Evolutionary conservation across 1,140 invertebrate genomes (phyloP), one percentile per base, ranked within the genome.

Genomic region (Carposina sasakii): DNA sequence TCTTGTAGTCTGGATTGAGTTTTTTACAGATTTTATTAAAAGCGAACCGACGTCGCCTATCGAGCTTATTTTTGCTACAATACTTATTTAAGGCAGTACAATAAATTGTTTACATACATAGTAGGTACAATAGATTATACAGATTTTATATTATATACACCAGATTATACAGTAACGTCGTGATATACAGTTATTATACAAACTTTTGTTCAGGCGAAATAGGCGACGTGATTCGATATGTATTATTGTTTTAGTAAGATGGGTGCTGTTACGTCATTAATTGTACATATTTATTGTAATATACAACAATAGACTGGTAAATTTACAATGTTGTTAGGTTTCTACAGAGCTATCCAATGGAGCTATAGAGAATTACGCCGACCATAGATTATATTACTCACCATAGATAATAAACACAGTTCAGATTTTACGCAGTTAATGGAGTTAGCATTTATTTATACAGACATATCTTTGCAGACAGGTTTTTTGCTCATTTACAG

Each of bases 211-310:
- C 68, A 34, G 72, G 75, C 76, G 42, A 54, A 52, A 61, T 63
- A 62, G 72, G 75, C 75, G 79, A 43, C 71, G 70, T 46, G 58
- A 30, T 44, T 54, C 52, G 39, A 33, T 16, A 39, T 51, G 50
- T 44, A 49, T 63, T 74, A n/a, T 71, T 60, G 51, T 81, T 79
- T 81, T 65, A 73, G 73, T 74, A 63, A 65, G 64, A 78, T 78
- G 75, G 77, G 79, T 83, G 79, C 76, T 83, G 70, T 78, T 77
- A 81, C 71, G 77, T 76, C 63, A 75, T 75, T 77, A 75, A 70
- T 82, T 83, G 75, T 83, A 83, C 75, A 83, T 83, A 83, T 76
- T 78, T 79, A 83, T 79, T 78, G 63, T 78, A 83, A 81, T 79
- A 77, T 81, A 79, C 60, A 61, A 74, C 76, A 83, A 83, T 83